Evolutionary conservation across 2,888 invertebrate genomes (phyloP), one percentile per base, ranked within the genome.

Genomic region (Tolmerus cingulatus): DNA sequence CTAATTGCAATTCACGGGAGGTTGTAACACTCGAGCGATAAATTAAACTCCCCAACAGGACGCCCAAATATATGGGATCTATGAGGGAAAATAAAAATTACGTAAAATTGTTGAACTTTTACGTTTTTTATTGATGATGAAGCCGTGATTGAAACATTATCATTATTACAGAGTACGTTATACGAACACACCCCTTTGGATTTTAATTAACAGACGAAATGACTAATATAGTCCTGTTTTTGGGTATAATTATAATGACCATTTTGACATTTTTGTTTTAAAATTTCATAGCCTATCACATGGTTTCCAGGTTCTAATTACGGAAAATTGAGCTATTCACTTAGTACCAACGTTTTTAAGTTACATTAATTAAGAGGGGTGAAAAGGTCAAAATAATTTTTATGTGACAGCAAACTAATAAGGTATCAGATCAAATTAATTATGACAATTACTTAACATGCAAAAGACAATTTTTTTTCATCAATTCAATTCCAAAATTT

Each of bases 1-100:
- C 74, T 85, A 85, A 85, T 74, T 85, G 85, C 85, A 19, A 74
- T 85, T 85, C 74, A 85, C 85, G 34, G 43, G 74, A 43, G 27
- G 46, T 43, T 74, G 74, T 85, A 74, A 85, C 85, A 74, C 46
- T 85, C 74, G 16, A 37, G 40, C 84, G 30, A 74, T 85, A 85
- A 76, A 85, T 74, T 74, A 46, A 46, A 23, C 74, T n/a, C 51
- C 27, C 74, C 34, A 7, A 37, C 74, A 27, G 5, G 74, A 16
- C 12, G 46, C 23, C 2, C 8, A 19, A 12, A 12, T 66, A 8
- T 19, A 12, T 66, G 2, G 19, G 4, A 34, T 14, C 5, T 40
- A 34, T 40, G 37, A 30, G 7, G 8, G 40, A 1, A 37, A 37
- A 40, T 40, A 77, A 46, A 78, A n/a, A 23, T 19, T 19, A 37